Percentiles rank a stretch among this genome's conserved stretches.
Conservation (phyloP, 92 coral and sea anemone species). For the Heliopora coerulea region DNA sequence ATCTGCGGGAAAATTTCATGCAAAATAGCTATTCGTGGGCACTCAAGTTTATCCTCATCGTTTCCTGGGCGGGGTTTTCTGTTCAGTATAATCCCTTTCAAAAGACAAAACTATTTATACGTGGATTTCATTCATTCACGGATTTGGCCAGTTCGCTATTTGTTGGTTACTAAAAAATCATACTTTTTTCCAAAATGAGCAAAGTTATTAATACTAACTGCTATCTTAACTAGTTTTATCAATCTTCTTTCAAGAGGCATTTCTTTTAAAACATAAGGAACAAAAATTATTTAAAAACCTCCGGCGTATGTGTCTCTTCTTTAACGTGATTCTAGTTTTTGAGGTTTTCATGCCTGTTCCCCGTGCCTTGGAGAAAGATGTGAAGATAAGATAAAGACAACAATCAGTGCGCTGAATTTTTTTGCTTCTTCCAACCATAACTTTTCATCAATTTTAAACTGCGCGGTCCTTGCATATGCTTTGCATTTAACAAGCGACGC, state of each 20-base stretch:
- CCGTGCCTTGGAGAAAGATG: too few relatives aligned
- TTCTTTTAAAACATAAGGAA: too few relatives aligned
- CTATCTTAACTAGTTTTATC: too few relatives aligned
- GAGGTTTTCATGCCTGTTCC: too few relatives aligned
- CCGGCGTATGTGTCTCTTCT: too few relatives aligned
- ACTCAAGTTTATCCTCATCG: conserved; percentile 20
- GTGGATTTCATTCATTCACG: neutral
- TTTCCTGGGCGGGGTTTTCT: conserved; percentile 44
- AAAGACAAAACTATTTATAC: neutral
- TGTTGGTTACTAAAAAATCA: neutral
- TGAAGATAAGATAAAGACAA: too few relatives aligned
- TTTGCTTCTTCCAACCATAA: neutral
- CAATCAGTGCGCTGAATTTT: too few relatives aligned
- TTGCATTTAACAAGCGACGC: neutral
- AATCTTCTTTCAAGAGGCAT: too few relatives aligned
- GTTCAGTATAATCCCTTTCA: conserved; percentile 29
- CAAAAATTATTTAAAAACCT: too few relatives aligned
- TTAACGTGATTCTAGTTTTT: too few relatives aligned
- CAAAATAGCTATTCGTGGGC: conserved; percentile 23
- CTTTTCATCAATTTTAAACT: neutral
- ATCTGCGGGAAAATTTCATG: conserved; percentile 11
- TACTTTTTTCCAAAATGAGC: too few relatives aligned
- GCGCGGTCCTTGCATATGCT: neutral
- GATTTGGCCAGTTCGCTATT: neutral
- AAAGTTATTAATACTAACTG: too few relatives aligned